Evolutionary conservation across 2,113 vertebrate species (phyloP), one percentile per base, ranked within the genome.

Genomic region (Chloropsis hardwickii): DNA sequence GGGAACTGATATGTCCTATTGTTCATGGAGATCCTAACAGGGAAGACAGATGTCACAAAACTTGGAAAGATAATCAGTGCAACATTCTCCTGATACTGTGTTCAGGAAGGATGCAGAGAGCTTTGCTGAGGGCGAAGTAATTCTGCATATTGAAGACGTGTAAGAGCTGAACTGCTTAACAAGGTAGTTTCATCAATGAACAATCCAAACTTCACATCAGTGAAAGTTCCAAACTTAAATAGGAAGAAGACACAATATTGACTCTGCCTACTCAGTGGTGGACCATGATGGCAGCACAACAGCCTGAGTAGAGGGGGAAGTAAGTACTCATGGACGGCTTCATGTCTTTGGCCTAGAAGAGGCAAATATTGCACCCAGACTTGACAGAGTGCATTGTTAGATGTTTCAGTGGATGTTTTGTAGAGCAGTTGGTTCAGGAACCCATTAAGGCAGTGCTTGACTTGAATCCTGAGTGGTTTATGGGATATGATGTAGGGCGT

Each of bases 11-110:
- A 44, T 51, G 40, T 91, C 70, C 57, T 18, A 50, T 44, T 78
- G 27, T 56, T 87, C 45, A 4, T 27, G 33, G 60, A 74, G 51
- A 51, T 37, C 19, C 47, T 77, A 35, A 29, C 35, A 50, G 24
- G 1, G 1, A 42, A 86, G 67, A 71, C 29, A 86, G 60, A 71
- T 37, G n/a, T 62, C 69, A 56, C 40, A 61, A 16, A 66, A 56
- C 22, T 62, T 28, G 28, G 39, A 44, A 92, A 71, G 86, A 14
- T 44, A 11, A 11, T 81, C 47, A 44, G 29, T 39, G 31, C 33
- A 54, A 62, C 9, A 2, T 70, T 86, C 23, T 50, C 12, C 11
- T 62, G 54, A 39, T 16, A 57, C 3, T 0, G 0, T 31, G 37
- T 16, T 85, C 18, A 48, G 50, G 81, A 90, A 82, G 67, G 45